Evolutionary conservation across 2,113 vertebrate species (phyloP).

Genomic region (Poeciliopsis prolifica): DNA sequence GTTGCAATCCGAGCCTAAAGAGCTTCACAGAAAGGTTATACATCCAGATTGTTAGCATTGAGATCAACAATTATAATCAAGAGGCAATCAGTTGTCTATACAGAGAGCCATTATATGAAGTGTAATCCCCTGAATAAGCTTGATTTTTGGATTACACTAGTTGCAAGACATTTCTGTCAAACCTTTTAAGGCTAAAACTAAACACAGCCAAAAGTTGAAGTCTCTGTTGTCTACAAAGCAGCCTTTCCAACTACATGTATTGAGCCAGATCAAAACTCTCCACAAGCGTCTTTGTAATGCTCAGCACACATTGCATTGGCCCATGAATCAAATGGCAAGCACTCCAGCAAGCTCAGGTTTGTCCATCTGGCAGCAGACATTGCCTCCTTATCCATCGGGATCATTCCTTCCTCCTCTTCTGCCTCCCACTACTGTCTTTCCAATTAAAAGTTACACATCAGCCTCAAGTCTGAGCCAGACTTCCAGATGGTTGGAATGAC

Average conservation of each 20-base stretch:
- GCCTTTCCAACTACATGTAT: slow-evolving; percentile 21
- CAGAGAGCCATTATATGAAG: not conserved
- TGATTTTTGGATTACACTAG: not conserved
- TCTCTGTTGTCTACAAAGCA: slow-evolving; percentile 22
- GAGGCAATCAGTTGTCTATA: slow-evolving; percentile 4
- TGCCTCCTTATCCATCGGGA: slow-evolving; percentile 66
- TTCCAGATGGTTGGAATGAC: slow-evolving; percentile 77
- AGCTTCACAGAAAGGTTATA: not conserved
- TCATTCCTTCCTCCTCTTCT: slow-evolving; percentile 59
- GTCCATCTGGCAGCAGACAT: slow-evolving; percentile 71
- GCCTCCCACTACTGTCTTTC: slow-evolving; percentile 72
- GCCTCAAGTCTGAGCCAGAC: slow-evolving; percentile 70
- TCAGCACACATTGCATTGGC: slow-evolving; percentile 41
- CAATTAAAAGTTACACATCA: slow-evolving; percentile 79
- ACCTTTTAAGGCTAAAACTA: not conserved
- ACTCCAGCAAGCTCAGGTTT: slow-evolving; percentile 56
- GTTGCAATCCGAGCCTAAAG: not conserved
- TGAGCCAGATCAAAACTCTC: slow-evolving; percentile 16
- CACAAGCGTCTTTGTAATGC: slow-evolving; percentile 30
- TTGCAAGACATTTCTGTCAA: not conserved
- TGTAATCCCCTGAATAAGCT: not conserved
- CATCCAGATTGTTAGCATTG: not conserved
- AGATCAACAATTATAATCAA: not conserved
- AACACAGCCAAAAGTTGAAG: not conserved
- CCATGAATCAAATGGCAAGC: slow-evolving; percentile 44